Percentiles rank a stretch among this genome's conserved stretches.
These are phyloP conservation scores for Arizona elegans DNA, from an alignment of 2,113 vertebrate genomes.

Conservation along the genomic window DNA sequence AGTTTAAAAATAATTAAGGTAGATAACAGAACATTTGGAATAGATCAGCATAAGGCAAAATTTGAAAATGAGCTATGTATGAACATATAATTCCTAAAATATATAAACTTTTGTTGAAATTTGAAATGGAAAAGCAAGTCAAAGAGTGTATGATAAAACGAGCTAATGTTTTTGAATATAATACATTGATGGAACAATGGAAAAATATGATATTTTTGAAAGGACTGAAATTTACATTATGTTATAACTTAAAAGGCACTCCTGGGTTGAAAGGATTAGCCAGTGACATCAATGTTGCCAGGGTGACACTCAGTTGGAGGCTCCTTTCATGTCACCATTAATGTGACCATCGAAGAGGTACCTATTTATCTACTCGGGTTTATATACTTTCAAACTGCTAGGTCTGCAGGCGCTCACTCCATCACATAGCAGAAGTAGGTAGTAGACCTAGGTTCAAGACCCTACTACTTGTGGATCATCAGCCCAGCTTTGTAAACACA, in stretches of 20 bases:
- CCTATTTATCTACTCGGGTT: no score
- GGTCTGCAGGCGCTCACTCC: no score
- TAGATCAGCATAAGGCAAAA: not conserved
- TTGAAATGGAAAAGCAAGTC: not conserved
- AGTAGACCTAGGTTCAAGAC: no score
- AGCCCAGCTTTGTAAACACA: no score
- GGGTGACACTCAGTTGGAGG: no score
- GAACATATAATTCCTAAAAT: not conserved
- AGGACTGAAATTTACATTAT: not conserved
- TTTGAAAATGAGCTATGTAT: not conserved
- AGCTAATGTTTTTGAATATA: not conserved
- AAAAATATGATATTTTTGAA: not conserved
- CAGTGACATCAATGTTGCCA: no score
- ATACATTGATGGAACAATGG: not conserved
- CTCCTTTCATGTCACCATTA: no score
- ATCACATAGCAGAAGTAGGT: no score
- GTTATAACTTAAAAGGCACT: not conserved
- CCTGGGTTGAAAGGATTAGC: no score
- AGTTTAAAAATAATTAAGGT: not conserved
- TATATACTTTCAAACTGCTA: no score
- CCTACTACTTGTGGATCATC: no score
- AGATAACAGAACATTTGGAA: not conserved
- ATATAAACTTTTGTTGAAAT: not conserved
- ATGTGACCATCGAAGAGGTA: no score
- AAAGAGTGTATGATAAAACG: not conserved